Percentiles rank a stretch among this genome's conserved stretches.
Evolutionary conservation across 2,113 vertebrate species (phyloP).

Genomic region (Nerophis ophidion): DNA sequence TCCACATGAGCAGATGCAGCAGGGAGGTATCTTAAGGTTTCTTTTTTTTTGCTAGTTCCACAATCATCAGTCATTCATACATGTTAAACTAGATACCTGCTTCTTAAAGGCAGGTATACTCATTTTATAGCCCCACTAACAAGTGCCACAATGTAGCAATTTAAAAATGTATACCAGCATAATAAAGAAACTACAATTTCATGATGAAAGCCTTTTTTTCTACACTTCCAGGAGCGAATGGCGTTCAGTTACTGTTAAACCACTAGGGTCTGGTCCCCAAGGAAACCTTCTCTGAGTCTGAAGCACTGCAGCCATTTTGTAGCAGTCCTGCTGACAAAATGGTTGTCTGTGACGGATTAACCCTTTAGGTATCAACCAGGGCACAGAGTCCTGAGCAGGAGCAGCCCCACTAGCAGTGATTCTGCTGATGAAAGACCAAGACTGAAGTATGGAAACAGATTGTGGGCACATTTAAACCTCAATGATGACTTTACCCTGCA

Average conservation of each 20-base stretch:
- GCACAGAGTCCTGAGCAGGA: not conserved
- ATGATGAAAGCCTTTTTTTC: not conserved
- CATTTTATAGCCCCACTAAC: too few relatives aligned
- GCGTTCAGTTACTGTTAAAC: not conserved
- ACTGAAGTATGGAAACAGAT: conserved; percentile 2
- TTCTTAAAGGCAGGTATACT: too few relatives aligned
- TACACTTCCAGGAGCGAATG: not conserved
- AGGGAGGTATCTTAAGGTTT: too few relatives aligned
- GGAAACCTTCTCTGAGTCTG: not conserved
- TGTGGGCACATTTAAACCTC: not conserved
- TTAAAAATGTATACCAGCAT: too few relatives aligned
- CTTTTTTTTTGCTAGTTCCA: too few relatives aligned
- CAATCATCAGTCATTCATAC: too few relatives aligned
- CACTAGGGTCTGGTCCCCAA: not conserved
- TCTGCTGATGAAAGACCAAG: not conserved
- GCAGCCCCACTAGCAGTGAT: not conserved
- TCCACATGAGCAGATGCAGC: too few relatives aligned
- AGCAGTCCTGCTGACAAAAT: conserved; percentile 48
- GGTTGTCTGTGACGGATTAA: conserved; percentile 48
- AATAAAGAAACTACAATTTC: not conserved
- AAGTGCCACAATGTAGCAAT: too few relatives aligned
- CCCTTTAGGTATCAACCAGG: conserved; percentile 31
- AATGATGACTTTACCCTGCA: conserved; percentile 7
- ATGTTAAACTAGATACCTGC: too few relatives aligned
- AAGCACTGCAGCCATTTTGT: conserved; percentile 53